phyloP scores from a whole-genome alignment of 2,888 invertebrate species.

The Philopedon plagiatum region DNA sequence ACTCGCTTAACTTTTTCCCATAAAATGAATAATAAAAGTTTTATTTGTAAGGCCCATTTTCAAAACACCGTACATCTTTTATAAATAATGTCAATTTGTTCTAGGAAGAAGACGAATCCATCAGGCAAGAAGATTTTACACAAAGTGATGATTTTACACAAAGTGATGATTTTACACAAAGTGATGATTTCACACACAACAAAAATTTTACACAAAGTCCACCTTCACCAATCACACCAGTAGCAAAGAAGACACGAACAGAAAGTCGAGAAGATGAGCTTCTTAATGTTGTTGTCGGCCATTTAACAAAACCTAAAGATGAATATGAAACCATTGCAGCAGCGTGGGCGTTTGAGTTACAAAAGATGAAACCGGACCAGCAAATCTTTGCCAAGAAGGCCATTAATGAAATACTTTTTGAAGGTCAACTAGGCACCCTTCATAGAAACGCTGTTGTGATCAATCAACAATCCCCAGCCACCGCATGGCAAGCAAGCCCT shows the following conservation, averaged over 20 bases:
- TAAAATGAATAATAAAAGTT: no score
- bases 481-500: background rate
- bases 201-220: background rate
- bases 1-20: no score
- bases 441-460: slow-evolving; percentile 23
- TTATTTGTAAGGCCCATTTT: no score
- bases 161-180: no score
- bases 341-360: slow-evolving; percentile 32
- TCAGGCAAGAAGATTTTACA: background rate
- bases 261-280: background rate
- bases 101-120: background rate
- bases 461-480: background rate
- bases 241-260: background rate
- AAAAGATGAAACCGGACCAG: slow-evolving; percentile 32
- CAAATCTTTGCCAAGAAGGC: slow-evolving; percentile 33
- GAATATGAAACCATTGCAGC: background rate
- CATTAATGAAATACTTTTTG: slow-evolving; percentile 38
- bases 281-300: background rate
- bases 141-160: no score
- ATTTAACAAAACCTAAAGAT: background rate
- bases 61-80: no score
- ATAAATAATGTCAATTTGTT: background rate
- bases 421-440: slow-evolving; percentile 12
- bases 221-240: background rate
- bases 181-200: no score